These are phyloP conservation scores for Malurus splendens DNA, from an alignment of 2,797 vertebrate genomes.

Conservation along the genomic window DNA sequence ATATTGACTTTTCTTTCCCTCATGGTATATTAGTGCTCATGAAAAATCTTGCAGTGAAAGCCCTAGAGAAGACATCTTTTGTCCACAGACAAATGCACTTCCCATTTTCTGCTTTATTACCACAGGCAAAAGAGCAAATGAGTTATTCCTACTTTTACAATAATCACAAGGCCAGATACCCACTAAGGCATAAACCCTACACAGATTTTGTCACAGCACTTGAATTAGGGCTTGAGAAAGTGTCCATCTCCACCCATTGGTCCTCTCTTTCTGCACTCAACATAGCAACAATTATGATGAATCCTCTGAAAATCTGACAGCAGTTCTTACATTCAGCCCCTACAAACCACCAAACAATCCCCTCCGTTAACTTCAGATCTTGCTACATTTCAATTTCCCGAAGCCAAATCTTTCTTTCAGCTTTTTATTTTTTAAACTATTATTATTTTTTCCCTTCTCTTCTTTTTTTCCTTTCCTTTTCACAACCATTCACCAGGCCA, in stretches of 20 bases:
- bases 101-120: neutral
- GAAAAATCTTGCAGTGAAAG: neutral
- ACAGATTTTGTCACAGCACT: neutral
- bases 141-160: neutral
- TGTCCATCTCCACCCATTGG: neutral
- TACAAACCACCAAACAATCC: neutral
- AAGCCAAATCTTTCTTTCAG: neutral
- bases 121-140: neutral
- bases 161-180: neutral
- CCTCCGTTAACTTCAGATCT: neutral
- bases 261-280: neutral
- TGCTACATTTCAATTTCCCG: neutral
- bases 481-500: neutral
- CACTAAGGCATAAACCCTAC: neutral
- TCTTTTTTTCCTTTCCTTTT: neutral
- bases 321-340: neutral
- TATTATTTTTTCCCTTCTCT: neutral
- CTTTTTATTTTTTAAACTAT: neutral
- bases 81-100: constrained; percentile 3
- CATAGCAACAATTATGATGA: neutral
- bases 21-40: neutral
- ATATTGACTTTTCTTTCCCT: constrained; percentile 8
- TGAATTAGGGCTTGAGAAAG: neutral
- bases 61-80: neutral
- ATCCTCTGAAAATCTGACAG: neutral